Evolutionary conservation across 2,888 invertebrate genomes (phyloP).

Genomic region (Catotricha subobsoleta): DNA sequence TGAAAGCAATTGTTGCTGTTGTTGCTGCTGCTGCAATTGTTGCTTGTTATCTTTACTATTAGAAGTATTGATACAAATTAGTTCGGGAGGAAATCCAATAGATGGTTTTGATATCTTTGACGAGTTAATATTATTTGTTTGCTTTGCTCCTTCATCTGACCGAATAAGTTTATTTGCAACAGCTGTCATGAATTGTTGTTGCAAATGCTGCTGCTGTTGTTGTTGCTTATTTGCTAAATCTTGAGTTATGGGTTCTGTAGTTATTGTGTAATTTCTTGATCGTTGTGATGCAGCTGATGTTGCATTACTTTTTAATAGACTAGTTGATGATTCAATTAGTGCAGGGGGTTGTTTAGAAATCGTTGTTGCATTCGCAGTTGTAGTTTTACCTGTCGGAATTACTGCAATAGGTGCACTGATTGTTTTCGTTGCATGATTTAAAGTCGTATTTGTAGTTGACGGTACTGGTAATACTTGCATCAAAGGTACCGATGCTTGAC

Average conservation of each 20-base stretch:
- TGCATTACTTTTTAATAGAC: neutral
- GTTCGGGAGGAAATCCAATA: conserved; percentile 12
- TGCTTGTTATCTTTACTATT: neutral
- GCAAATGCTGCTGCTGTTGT: neutral
- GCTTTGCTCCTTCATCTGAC: conserved; percentile 15
- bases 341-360: neutral
- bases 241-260: neutral
- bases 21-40: neutral
- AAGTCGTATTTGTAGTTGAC: neutral
- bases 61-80: conserved; percentile 12
- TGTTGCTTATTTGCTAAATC: neutral
- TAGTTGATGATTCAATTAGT: neutral
- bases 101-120: conserved; percentile 3
- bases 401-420: neutral
- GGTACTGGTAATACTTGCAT: conserved; percentile 1
- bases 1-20: neutral
- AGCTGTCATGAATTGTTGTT: neutral
- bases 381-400: conserved; percentile 1
- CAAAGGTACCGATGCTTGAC: neutral
- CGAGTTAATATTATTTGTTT: conserved; percentile 10
- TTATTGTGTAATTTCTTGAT: neutral
- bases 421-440: neutral
- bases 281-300: neutral
- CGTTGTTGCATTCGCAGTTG: neutral
- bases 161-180: neutral